A percentile compares a stretch with the other conserved stretches of the same genome.
phyloP scores from a whole-genome alignment of 2,113 vertebrate genomes.

The Ornithorhynchus anatinus region DNA sequence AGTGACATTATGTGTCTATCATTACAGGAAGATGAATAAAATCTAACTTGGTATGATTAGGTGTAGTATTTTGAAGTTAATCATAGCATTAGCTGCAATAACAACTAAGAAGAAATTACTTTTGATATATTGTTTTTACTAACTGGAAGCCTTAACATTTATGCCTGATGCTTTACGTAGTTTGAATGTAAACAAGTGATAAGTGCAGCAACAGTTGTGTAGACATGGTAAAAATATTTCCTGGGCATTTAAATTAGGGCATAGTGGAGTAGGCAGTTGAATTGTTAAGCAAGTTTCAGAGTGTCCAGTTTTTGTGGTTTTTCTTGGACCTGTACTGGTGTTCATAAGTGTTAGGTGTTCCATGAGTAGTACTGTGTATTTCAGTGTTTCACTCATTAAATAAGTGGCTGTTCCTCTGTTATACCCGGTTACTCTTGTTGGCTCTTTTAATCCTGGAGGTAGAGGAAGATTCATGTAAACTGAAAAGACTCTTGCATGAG shows the following conservation, averaged over 20 bases:
- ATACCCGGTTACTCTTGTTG: neutral
- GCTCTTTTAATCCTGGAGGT: constrained; percentile 30
- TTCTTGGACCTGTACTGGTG: neutral
- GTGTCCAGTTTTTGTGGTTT: neutral
- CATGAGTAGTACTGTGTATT: neutral
- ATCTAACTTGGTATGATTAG: constrained; percentile 20
- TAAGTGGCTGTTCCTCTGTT: neutral
- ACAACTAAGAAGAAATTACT: constrained; percentile 1
- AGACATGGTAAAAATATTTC: constrained; percentile 15
- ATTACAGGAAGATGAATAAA: constrained; percentile 20
- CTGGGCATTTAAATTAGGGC: neutral
- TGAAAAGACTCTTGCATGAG: neutral
- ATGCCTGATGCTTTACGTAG: neutral
- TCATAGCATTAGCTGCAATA: constrained; percentile 11
- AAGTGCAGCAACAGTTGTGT: constrained; percentile 57
- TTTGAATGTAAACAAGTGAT: neutral
- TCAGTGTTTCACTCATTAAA: neutral
- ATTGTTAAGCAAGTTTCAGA: neutral
- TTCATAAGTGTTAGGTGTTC: constrained; percentile 5
- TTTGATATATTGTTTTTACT: neutral
- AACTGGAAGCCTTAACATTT: no score
- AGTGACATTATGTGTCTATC: constrained; percentile 1
- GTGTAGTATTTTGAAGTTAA: constrained; percentile 16
- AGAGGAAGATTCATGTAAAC: constrained; percentile 26
- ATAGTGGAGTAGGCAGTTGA: neutral